phyloP scores from a whole-genome alignment of 2,113 vertebrate genomes.

The Fukomys damarensis region DNA sequence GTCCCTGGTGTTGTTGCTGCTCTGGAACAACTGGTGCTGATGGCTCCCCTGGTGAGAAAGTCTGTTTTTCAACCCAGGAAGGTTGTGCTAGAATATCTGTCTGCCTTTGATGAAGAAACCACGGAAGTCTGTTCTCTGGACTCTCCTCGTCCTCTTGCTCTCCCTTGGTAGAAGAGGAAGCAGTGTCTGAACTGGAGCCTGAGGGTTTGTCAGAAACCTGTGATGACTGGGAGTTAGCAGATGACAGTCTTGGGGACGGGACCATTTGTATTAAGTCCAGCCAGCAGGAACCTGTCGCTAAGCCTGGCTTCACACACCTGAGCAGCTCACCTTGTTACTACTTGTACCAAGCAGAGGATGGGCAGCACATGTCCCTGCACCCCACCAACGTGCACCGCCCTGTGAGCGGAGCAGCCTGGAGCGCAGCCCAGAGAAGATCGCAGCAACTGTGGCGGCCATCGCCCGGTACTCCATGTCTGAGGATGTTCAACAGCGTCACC shows the following conservation, averaged over 20 bases:
- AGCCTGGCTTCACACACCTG: too few relatives aligned
- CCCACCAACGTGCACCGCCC: too few relatives aligned
- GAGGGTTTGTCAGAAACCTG: too few relatives aligned
- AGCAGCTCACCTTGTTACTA: too few relatives aligned
- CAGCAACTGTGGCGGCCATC: constrained; percentile 95
- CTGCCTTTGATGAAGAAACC: constrained; percentile 95
- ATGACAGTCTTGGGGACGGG: too few relatives aligned
- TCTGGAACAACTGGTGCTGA: constrained; percentile 89
- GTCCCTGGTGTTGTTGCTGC: constrained; percentile 76
- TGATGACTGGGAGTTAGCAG: too few relatives aligned
- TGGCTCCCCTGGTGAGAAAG: constrained; percentile 83
- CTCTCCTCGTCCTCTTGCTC: constrained; percentile 63
- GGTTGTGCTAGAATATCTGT: constrained; percentile 91
- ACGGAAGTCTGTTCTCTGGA: constrained; percentile 81
- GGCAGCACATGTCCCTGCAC: too few relatives aligned
- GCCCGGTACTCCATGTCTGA: constrained; percentile 96
- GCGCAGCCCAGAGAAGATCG: constrained; percentile 95
- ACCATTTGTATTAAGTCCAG: too few relatives aligned
- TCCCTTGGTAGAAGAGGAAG: constrained; percentile 80
- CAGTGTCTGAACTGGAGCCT: too few relatives aligned
- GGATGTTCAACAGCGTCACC: too few relatives aligned
- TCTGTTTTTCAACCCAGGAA: constrained; percentile 82
- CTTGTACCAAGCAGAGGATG: too few relatives aligned
- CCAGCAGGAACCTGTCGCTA: too few relatives aligned
- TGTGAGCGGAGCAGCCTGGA: constrained; percentile 96